Evolutionary conservation across 1,140 invertebrate genomes (phyloP), one percentile per base, ranked within the genome.

Genomic region (Maconellicoccus hirsutus): DNA sequence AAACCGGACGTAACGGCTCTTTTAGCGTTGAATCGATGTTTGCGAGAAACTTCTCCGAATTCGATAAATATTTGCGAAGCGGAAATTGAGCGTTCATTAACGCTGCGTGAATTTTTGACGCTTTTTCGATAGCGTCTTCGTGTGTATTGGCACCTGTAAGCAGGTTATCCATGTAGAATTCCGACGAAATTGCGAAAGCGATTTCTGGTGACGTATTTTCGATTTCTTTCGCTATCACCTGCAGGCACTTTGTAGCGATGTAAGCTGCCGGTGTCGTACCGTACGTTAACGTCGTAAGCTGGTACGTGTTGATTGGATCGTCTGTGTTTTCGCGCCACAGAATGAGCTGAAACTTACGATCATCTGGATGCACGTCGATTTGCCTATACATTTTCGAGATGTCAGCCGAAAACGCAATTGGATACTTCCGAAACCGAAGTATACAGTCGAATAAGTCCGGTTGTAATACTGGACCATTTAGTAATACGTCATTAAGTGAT

Each of bases 81-180:
- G n/a, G 21, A 59, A 71, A 71, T 6, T 59, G 38, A 2, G 33
- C 29, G 26, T 25, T 59, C 7, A 39, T 2, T 14, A 71, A 26
- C 21, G 59, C 19, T 10, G 1, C 8, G 22, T 26, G 22, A 7
- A 42, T 22, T 23, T 59, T 4, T 16, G 1, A 2, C 10, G 16
- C 4, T 22, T 22, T 71, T 23, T 14, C 25, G 10, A 52, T 25
- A 3, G 70, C 70, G 3, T 25, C 59, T 4, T 6, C 21, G 10
- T 2, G 1, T 1, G 39, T 38, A 14, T 52, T 61, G 59, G 59
- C 59, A 22, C 59, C 59, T 10, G 59, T 61, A 6, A 61, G n/a
- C 16, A 61, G 39, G 74, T 83, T 80, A 72, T 83, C 82, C 1
- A 83, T 77, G 72, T 82, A 83, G 70, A 80, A 79, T 71, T 80